Evolutionary conservation across 2,797 vertebrate species (phyloP).

Genomic region (Parotocinclus haroldoi): DNA sequence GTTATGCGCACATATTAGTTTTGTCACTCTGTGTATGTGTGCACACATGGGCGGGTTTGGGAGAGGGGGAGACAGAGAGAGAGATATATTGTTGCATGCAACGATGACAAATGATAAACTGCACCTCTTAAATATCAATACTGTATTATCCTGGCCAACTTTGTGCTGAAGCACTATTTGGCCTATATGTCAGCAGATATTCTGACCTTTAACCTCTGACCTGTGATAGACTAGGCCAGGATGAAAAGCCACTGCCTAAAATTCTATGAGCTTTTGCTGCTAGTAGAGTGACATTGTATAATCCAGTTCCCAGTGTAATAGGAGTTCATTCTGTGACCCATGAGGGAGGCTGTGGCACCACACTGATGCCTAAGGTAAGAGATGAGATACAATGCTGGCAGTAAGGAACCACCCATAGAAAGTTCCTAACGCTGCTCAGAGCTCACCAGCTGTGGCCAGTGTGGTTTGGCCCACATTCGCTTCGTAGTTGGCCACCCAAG

Average conservation of each 20-base stretch:
- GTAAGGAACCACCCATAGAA: no score
- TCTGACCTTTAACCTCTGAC: slow-evolving; percentile 59
- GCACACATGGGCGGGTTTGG: no score
- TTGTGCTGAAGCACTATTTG: slow-evolving; percentile 69
- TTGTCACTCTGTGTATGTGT: slow-evolving; percentile 41
- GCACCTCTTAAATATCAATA: slow-evolving; percentile 78
- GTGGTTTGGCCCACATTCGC: no score
- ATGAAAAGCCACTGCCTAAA: slow-evolving; percentile 91
- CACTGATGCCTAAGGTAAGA: slow-evolving; percentile 91
- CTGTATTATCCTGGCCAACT: slow-evolving; percentile 74
- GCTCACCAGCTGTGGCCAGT: no score
- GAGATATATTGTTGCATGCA: neutral
- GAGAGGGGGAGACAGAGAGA: no score
- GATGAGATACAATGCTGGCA: no score
- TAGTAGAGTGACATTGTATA: slow-evolving; percentile 96
- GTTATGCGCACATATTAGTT: slow-evolving; percentile 42
- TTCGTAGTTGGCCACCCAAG: no score
- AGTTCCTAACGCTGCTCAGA: no score
- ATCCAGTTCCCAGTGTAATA: slow-evolving; percentile 96
- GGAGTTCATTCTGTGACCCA: slow-evolving; percentile 91
- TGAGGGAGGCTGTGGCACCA: slow-evolving; percentile 90
- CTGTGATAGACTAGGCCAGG: slow-evolving; percentile 88
- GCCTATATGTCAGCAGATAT: slow-evolving; percentile 58
- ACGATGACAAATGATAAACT: slow-evolving; percentile 63
- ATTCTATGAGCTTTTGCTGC: slow-evolving; percentile 97